Evolutionary conservation across 2,797 vertebrate genomes (phyloP), one percentile per base, ranked within the genome.

Genomic region (Pampus argenteus): DNA sequence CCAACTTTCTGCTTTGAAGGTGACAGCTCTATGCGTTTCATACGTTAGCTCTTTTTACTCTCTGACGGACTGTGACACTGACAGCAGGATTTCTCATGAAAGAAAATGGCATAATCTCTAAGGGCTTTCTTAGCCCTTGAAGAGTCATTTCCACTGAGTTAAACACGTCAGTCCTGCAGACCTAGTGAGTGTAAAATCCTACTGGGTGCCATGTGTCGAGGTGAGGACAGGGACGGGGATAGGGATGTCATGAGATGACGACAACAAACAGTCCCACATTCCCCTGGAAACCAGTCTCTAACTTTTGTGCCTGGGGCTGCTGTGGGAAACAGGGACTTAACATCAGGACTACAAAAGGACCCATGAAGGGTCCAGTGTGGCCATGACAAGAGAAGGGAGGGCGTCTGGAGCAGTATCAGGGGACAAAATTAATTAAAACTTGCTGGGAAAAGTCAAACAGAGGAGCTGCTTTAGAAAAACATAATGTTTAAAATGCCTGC

Each of bases 121-220:
- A 79, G 75, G 86, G 48, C 52, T 71, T 75, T 79, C 61, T 63
- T 42, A 69, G 67, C 66, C 78, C 78, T 85, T 88, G 89, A 88
- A 88, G 76, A 86, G 80, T 87, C 55, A 73, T 79, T 87, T 91
- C 75, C 84, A 83, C 49, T 59, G 79, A 88, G 82, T 79, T 82
- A 74, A 85, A 87, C 54, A 71, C 72, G 83, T 84, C 74, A 72
- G 67, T 28, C 54, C 61, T 63, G 76, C 66, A 74, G 76, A 85
- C 81, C 70, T 17, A 34, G 58, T 55, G 85, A 84, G 77, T 83
- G 74, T 84, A 80, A 87, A 85, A 77, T 68, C 71, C 74, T 64
- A 79, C 15, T 54, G 74, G 77, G 58, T 62, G 50, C 47, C 51
- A 50, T 65, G 64, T 65, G 65, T 63, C 3, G 17, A 71, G 80